These are phyloP conservation scores for Ceratothoa steindachneri DNA, from an alignment of 2,888 invertebrate genomes.

Conservation along the genomic window DNA sequence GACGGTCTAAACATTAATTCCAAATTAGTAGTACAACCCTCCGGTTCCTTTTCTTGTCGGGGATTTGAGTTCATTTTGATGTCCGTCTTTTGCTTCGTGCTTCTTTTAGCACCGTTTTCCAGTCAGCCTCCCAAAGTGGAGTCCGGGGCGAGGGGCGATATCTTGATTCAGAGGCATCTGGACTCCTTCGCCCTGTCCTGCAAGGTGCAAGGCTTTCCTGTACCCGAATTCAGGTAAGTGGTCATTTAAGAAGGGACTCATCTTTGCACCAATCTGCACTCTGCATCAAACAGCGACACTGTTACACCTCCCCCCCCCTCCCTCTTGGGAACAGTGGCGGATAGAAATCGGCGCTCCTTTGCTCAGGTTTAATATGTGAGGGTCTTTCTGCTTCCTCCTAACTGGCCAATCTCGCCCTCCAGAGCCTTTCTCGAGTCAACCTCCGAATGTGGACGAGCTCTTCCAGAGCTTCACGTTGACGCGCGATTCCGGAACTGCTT, in stretches of 20 bases:
- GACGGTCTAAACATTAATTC: no score
- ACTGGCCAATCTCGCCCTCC: no score
- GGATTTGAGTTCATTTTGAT: no score
- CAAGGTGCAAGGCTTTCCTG: conserved; percentile 59
- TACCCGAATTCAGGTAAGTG: conserved; percentile 54
- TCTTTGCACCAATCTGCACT: no score
- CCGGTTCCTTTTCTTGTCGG: no score
- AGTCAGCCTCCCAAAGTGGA: conserved; percentile 49
- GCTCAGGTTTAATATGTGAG: no score
- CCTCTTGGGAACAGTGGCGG: no score
- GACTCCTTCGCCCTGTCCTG: conserved; percentile 52
- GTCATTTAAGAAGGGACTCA: background rate
- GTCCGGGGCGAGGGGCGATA: conserved; percentile 57
- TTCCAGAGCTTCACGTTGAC: conserved; percentile 39
- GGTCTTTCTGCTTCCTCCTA: no score
- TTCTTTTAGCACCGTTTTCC: conserved; percentile 52
- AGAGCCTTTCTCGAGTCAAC: conserved; percentile 41
- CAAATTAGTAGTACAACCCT: no score
- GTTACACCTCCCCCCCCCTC: no score
- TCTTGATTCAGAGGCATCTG: conserved; percentile 46
- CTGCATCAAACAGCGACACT: no score
- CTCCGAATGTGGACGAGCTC: conserved; percentile 35
- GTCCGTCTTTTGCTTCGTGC: background rate
- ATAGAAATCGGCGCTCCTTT: no score
- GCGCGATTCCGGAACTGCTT: conserved; percentile 48